Base-by-base conservation (phyloP, 2,888 invertebrate species). In the Andrena flavipes region DNA sequence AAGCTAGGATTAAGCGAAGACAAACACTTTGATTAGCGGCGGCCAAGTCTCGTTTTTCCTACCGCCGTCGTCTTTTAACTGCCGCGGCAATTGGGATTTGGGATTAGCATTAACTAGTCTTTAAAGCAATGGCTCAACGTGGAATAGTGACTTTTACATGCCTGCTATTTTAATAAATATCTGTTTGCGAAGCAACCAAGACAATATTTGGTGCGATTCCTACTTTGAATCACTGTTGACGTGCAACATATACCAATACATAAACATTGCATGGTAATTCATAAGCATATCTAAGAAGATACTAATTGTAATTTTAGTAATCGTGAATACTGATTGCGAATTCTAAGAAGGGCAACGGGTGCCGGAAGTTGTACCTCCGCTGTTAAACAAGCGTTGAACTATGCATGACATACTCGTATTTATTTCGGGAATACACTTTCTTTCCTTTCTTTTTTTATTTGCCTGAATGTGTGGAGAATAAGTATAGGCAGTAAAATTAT, bases 11-110 rank as follows among this genome's bases (percentile, higher is more conserved):
- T 93, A 93, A 92, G 89, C 86, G 86, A 88, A 87, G 88, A 89
- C 89, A 88, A 90, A 92, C 91, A 91, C 91, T 92, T 93, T 93
- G 93, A 93, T 93, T 93, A 93, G 91, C 88, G 89, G 88, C 88
- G 91, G 89, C 90, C 89, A 88, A 90, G 91, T 91, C 88, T 89
- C 84, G 91, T 91, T 91, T 91, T 91, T 90, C 85, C 80, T 79
- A 70, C 63, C 76, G 63, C 42, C 35, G 49, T 65, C 79, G 76
- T 72, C 71, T 79, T 84, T 75, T 82, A 84, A 86, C 80, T 73
- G 75, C 74, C 33, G 20, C 84, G 82, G 74, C 80, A 82, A 87
- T 87, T 84, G 75, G 84, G 76, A 78, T 84, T 72, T 69, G 51
- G 75, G 70, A 84, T 87, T 87, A 87, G 51, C 80, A 8, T 54